These are phyloP conservation scores for Andrena camellia DNA, from an alignment of 2,888 invertebrate species.

Conservation along the genomic window DNA sequence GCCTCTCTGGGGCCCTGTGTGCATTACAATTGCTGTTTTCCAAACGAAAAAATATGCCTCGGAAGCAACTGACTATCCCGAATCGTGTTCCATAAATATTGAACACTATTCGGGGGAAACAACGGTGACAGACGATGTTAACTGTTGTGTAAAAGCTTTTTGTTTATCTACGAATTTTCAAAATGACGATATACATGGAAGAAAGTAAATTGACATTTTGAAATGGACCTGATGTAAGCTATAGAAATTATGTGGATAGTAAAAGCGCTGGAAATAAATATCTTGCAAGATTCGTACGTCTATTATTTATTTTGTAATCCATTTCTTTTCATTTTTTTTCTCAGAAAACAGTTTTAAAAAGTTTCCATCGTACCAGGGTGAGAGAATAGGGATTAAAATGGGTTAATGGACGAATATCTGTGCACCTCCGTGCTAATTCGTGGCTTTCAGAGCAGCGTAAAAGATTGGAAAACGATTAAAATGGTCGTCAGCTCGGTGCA, in stretches of 20 bases:
- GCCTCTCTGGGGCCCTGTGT: conserved; percentile 7
- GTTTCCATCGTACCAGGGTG: no score
- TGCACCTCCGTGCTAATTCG: conserved; percentile 18
- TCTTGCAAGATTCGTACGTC: no score
- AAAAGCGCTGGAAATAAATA: no score
- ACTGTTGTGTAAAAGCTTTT: neutral
- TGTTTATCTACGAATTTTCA: neutral
- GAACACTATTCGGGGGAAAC: neutral
- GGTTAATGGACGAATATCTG: conserved; percentile 9
- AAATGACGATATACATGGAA: neutral
- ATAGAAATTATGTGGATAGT: no score
- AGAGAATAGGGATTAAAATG: no score
- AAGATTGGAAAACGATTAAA: conserved; percentile 40
- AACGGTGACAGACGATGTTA: neutral
- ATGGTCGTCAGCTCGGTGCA: neutral
- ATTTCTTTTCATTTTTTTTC: no score
- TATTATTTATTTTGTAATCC: no score
- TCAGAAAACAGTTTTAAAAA: no score
- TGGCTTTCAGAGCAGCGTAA: neutral
- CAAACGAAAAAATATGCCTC: conserved; percentile 16
- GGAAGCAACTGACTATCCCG: conserved; percentile 8
- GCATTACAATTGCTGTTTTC: conserved; percentile 24
- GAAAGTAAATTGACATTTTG: neutral
- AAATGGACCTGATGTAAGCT: no score
- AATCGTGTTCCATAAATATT: conserved; percentile 5